These are phyloP conservation scores for Platichthys flesus DNA, from an alignment of 2,113 vertebrate species.

Conservation along the genomic window DNA sequence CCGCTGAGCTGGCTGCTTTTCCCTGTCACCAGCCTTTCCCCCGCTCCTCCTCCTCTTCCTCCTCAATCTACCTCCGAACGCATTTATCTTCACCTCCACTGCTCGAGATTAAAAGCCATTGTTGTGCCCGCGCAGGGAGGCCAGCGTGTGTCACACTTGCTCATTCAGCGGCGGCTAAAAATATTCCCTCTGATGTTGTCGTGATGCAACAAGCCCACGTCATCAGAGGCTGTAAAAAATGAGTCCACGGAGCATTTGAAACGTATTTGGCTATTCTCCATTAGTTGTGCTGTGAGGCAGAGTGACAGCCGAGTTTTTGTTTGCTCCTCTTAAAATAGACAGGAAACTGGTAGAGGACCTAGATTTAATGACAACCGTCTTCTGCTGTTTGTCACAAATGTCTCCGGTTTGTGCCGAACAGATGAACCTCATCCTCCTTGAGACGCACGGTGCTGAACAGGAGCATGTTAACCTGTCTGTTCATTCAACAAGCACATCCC, in stretches of 20 bases:
- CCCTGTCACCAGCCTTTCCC: conserved; percentile 19
- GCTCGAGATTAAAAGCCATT: conserved; percentile 72
- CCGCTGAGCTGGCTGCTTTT: conserved; percentile 50
- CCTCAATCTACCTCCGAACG: conserved; percentile 47
- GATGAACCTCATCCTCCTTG: conserved; percentile 1
- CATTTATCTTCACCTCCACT: conserved; percentile 59
- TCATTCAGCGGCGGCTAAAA: conserved; percentile 73
- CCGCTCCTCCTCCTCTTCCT: not conserved
- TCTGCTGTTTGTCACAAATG: conserved; percentile 18
- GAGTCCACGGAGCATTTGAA: conserved; percentile 33
- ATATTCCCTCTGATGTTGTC: conserved; percentile 70
- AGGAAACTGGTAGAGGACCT: conserved; percentile 38
- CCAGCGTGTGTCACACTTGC: conserved; percentile 50
- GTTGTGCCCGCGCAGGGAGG: conserved; percentile 53
- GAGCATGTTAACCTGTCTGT: conserved; percentile 38
- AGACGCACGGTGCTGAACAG: conserved; percentile 1
- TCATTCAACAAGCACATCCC: conserved; percentile 41
- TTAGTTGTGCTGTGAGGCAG: conserved; percentile 20
- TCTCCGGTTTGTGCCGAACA: conserved; percentile 10
- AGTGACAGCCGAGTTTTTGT: conserved; percentile 25
- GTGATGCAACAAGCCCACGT: conserved; percentile 69
- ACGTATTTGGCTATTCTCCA: conserved; percentile 37
- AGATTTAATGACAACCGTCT: conserved; percentile 45
- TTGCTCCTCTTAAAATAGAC: conserved; percentile 64
- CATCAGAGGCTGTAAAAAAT: conserved; percentile 47